Evolutionary conservation across 2,888 invertebrate species (phyloP).

Genomic region (Adelognathus sp.): DNA sequence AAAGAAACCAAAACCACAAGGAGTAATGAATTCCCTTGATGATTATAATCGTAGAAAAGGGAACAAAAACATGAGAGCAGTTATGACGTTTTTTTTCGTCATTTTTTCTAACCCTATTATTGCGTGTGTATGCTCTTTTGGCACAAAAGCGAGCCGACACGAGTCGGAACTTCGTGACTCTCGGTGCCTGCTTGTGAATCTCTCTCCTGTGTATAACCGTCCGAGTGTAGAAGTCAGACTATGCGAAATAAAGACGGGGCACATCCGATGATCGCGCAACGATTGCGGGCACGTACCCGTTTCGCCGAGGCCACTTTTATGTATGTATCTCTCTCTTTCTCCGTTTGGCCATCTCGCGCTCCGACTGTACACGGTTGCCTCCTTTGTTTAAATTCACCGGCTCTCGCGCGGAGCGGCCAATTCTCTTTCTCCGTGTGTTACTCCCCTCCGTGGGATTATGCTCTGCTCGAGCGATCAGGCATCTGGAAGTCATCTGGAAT

Average conservation of each 20-base stretch:
- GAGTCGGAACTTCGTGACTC: conserved; percentile 49
- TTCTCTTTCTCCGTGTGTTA: background rate
- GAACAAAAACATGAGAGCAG: conserved; percentile 39
- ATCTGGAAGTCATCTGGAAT: conserved; percentile 73
- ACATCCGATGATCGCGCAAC: conserved; percentile 53
- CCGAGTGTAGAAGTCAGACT: background rate
- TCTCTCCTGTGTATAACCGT: background rate
- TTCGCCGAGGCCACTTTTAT: conserved; percentile 36
- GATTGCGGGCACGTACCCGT: conserved; percentile 57
- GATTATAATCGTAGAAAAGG: background rate
- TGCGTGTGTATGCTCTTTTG: conserved; percentile 33
- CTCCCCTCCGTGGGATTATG: conserved; percentile 71
- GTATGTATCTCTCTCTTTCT: conserved; percentile 24
- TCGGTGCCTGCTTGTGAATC: conserved; percentile 48
- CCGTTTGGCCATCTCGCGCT: conserved; percentile 70
- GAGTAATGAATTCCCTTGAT: conserved; percentile 1
- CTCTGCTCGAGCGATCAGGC: conserved; percentile 75
- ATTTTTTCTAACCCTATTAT: background rate
- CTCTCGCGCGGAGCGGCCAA: conserved; percentile 58
- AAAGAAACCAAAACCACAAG: conserved; percentile 39
- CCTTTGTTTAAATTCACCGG: conserved; percentile 77
- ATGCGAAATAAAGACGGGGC: conserved; percentile 53
- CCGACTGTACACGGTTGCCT: conserved; percentile 74
- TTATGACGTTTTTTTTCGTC: conserved; percentile 26
- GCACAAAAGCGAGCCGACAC: conserved; percentile 49